Conservation (phyloP, 2,888 invertebrate genomes). For the Aquatica leii region DNA sequence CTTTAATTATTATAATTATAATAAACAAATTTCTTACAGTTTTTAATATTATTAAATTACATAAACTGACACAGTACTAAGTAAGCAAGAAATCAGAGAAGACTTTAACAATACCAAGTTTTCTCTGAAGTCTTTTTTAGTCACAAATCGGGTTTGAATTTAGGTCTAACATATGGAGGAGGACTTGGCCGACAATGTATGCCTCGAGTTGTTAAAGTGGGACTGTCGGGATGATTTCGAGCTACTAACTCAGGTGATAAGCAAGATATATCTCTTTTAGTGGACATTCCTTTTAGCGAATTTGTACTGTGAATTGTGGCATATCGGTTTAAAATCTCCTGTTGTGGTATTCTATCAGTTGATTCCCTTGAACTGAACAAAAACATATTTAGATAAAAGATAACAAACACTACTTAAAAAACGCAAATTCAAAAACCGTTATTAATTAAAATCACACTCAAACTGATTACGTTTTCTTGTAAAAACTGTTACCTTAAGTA, state of each 20-base stretch:
- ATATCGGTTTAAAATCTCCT: constrained; percentile 69
- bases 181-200: constrained; percentile 65
- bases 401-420: background rate
- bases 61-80: too few relatives aligned
- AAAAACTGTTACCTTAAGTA: constrained; percentile 59
- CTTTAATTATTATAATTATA: too few relatives aligned
- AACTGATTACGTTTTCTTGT: constrained; percentile 3
- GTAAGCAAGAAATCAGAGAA: too few relatives aligned
- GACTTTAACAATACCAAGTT: constrained; percentile 64
- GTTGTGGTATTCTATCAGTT: constrained; percentile 59
- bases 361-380: constrained; percentile 56
- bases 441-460: constrained; percentile 29
- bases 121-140: constrained; percentile 62
- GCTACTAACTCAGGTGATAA: constrained; percentile 53
- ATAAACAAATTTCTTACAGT: too few relatives aligned
- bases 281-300: constrained; percentile 67
- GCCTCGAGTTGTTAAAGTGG: constrained; percentile 56
- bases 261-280: constrained; percentile 49
- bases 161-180: constrained; percentile 66
- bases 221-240: constrained; percentile 55
- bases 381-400: background rate
- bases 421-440: background rate
- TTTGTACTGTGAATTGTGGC: constrained; percentile 67
- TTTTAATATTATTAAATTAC: too few relatives aligned
- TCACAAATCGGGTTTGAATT: constrained; percentile 66